Percentiles rank a stretch among this genome's conserved stretches.
Conservation (phyloP, 2,888 invertebrate species). For the Phanerotoma sp. region DNA sequence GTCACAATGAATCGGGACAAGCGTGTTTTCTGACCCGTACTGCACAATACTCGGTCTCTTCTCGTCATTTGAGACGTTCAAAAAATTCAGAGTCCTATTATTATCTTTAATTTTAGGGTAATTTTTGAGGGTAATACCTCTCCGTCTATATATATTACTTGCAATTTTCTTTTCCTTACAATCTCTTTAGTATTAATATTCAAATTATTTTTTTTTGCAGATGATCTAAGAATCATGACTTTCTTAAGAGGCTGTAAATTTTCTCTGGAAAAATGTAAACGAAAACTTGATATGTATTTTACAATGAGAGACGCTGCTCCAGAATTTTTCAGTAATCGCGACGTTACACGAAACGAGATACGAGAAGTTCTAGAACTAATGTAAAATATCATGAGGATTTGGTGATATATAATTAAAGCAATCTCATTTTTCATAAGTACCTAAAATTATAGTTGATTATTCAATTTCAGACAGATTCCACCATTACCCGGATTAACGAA, state of each 20-base stretch:
- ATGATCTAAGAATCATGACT: conserved; percentile 76
- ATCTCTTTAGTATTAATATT: background rate
- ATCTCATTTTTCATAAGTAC: too few species aligned
- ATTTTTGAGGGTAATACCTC: background rate
- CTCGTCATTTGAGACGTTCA: too few species aligned
- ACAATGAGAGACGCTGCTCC: conserved; percentile 82
- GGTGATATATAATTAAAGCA: too few species aligned
- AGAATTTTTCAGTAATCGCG: conserved; percentile 78
- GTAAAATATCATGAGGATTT: conserved; percentile 61
- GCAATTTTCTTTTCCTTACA: background rate
- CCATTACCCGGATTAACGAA: conserved; percentile 81
- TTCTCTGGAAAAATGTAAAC: conserved; percentile 81
- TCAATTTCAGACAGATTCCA: conserved; percentile 68
- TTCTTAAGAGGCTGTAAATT: conserved; percentile 86
- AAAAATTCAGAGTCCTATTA: too few species aligned
- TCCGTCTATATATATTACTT: too few species aligned
- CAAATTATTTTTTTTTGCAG: conserved; percentile 55
- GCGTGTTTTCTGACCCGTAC: too few species aligned
- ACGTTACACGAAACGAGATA: conserved; percentile 72
- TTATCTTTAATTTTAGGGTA: background rate
- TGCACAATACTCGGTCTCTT: too few species aligned
- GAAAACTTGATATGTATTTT: conserved; percentile 85
- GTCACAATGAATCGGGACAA: too few species aligned
- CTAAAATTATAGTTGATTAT: background rate
- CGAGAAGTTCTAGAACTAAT: conserved; percentile 68